These are phyloP conservation scores for Vicugna pacos DNA, from an alignment of 2,113 vertebrate species.

Conservation along the genomic window DNA sequence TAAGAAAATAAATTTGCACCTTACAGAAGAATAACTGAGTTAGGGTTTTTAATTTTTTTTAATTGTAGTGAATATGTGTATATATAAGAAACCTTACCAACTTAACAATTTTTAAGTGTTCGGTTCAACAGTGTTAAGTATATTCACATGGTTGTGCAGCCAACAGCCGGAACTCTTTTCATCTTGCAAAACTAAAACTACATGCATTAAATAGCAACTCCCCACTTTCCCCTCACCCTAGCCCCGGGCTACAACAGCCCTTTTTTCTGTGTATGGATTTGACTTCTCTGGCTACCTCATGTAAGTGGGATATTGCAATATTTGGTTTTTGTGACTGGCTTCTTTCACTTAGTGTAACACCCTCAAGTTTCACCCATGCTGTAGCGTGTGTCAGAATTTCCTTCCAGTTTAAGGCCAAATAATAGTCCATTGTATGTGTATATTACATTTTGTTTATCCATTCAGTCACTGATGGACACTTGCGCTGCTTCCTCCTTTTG, in stretches of 20 bases:
- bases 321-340: not conserved
- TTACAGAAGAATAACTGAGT: not conserved
- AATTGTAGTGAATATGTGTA: not conserved
- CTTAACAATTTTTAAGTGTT: not conserved
- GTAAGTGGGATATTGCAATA: not conserved
- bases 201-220: not conserved
- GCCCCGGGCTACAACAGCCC: not conserved
- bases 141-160: no score
- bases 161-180: not conserved
- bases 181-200: not conserved
- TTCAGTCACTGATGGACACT: no score
- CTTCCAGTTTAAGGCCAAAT: not conserved
- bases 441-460: not conserved
- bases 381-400: not conserved
- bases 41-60: not conserved
- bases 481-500: not conserved
- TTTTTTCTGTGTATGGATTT: not conserved
- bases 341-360: not conserved
- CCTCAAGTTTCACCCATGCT: not conserved
- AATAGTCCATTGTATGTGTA: not conserved
- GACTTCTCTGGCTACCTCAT: not conserved
- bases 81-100: not conserved
- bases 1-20: not conserved
- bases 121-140: not conserved
- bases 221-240: accelerated